These are phyloP conservation scores for Drosophila monieri DNA, from an alignment of 2,888 invertebrate species.

Conservation along the genomic window DNA sequence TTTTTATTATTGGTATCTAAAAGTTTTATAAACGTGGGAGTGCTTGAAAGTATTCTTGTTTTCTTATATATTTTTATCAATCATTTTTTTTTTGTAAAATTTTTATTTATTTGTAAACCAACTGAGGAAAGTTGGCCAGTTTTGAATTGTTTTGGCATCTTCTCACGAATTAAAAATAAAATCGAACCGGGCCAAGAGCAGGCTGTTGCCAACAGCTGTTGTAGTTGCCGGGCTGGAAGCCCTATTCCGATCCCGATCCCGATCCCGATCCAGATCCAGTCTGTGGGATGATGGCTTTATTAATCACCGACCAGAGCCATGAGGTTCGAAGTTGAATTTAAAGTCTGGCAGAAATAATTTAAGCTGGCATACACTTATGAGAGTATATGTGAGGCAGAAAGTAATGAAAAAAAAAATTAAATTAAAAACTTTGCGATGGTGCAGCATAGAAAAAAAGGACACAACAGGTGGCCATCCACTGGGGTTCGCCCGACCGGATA, in stretches of 20 bases:
- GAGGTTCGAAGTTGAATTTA: slow-evolving; percentile 52
- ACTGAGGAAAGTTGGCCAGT: too few species aligned
- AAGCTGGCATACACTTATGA: slow-evolving; percentile 23
- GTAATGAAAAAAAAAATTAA: slow-evolving; percentile 33
- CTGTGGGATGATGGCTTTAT: slow-evolving; percentile 51
- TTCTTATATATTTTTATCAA: too few species aligned
- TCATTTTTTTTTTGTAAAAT: too few species aligned
- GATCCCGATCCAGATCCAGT: background rate
- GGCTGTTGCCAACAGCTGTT: slow-evolving; percentile 58
- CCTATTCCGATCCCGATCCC: background rate
- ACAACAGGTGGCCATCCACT: slow-evolving; percentile 63
- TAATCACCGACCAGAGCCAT: slow-evolving; percentile 50
- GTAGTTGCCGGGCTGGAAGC: slow-evolving; percentile 1
- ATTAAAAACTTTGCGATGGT: slow-evolving; percentile 52
- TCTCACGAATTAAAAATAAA: too few species aligned
- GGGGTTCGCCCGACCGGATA: slow-evolving; percentile 51
- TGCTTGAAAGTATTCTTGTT: too few species aligned
- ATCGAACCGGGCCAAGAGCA: slow-evolving; percentile 27
- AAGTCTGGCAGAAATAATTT: slow-evolving; percentile 44
- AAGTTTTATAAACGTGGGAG: too few species aligned
- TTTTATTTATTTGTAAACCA: too few species aligned
- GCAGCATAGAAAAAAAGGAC: slow-evolving; percentile 66
- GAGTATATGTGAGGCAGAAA: slow-evolving; percentile 9
- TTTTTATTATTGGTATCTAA: too few species aligned
- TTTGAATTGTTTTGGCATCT: too few species aligned